phyloP scores from a whole-genome alignment of 2,888 invertebrate genomes.

The Cacoxenus indagator region DNA sequence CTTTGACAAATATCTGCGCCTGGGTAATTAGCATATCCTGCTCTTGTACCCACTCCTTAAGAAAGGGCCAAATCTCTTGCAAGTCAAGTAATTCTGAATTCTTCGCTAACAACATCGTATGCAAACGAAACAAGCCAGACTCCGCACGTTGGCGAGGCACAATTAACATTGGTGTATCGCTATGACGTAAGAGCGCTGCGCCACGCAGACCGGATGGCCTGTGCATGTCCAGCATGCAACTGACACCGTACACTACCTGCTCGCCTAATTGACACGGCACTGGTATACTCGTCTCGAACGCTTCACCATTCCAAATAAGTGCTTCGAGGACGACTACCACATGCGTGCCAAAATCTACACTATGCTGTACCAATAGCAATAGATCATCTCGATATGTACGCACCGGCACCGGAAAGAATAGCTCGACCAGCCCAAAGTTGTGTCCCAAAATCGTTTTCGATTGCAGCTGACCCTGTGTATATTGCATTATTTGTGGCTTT shows the following conservation, averaged over 20 bases:
- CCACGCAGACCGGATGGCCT: constrained; percentile 63
- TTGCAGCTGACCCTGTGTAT: constrained; percentile 61
- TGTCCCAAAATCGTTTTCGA: constrained; percentile 65
- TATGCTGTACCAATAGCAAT: constrained; percentile 70
- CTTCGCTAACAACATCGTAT: constrained; percentile 58
- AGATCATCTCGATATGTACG: constrained; percentile 70
- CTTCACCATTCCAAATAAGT: constrained; percentile 70
- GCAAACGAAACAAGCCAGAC: constrained; percentile 64
- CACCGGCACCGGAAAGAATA: constrained; percentile 66
- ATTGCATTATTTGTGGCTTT: constrained; percentile 65
- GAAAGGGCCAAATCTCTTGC: constrained; percentile 56
- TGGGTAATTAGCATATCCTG: constrained; percentile 52
- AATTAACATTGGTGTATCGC: constrained; percentile 57
- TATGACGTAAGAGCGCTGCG: constrained; percentile 52
- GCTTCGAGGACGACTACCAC: constrained; percentile 64
- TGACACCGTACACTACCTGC: constrained; percentile 53
- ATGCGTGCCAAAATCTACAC: constrained; percentile 66
- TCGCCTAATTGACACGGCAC: constrained; percentile 62
- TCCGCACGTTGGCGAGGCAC: constrained; percentile 64
- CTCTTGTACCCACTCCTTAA: constrained; percentile 57
- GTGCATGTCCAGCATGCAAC: constrained; percentile 66
- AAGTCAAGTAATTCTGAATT: constrained; percentile 64
- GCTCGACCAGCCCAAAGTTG: constrained; percentile 67
- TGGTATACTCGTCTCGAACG: constrained; percentile 64
- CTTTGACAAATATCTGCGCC: constrained; percentile 48